Evolutionary conservation across 2,888 invertebrate species (phyloP).

Genomic region (Chloroclystis v-ata): DNA sequence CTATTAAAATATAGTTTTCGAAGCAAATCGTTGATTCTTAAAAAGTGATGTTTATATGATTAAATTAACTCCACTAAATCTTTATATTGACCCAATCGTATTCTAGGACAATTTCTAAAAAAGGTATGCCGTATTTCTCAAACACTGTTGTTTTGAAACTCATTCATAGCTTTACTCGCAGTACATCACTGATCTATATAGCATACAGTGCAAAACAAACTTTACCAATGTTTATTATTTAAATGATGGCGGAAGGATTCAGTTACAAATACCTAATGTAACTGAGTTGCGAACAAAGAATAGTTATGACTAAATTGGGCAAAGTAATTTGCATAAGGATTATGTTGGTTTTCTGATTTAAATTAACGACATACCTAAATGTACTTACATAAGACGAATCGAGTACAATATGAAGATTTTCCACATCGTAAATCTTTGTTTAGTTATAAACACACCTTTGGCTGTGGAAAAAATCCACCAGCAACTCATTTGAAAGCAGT

Average conservation of each 20-base stretch:
- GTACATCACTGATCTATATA: not conserved
- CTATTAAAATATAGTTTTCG: too few species aligned
- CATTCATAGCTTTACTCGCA: not conserved
- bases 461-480: too few species aligned
- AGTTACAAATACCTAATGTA: slow-evolving; percentile 25
- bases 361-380: not conserved
- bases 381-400: not conserved
- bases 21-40: too few species aligned
- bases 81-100: too few species aligned
- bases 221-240: slow-evolving; percentile 26
- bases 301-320: slow-evolving; percentile 9
- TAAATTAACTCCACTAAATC: too few species aligned
- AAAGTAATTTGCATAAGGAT: not conserved
- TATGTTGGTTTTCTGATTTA: slow-evolving; percentile 6
- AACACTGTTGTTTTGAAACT: too few species aligned
- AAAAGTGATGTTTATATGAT: too few species aligned
- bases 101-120: too few species aligned
- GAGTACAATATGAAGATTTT: slow-evolving; percentile 3
- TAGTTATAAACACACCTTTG: too few species aligned
- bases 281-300: slow-evolving; percentile 17
- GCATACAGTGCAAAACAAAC: slow-evolving; percentile 10
- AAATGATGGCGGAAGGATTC: slow-evolving; percentile 28
- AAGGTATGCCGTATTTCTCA: too few species aligned
- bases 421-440: slow-evolving; percentile 7
- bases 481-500: too few species aligned